These are phyloP conservation scores for Austrolebias charrua DNA, from an alignment of 2,797 vertebrate genomes.

Conservation along the genomic window DNA sequence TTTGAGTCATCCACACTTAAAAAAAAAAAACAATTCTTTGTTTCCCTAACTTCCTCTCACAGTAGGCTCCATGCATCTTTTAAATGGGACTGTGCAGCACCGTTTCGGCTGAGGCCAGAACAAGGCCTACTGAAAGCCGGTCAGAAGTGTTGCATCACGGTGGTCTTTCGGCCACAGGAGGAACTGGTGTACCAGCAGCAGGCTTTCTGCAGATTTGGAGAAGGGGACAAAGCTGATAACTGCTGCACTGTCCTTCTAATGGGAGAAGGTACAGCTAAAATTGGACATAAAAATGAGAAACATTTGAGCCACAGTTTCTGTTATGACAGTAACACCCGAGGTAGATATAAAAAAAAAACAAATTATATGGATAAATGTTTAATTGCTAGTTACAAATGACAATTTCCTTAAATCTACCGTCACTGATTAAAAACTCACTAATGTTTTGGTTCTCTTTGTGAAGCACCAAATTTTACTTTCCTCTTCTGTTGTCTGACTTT, in stretches of 20 bases:
- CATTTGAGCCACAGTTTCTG: too few relatives aligned
- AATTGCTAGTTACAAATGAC: too few relatives aligned
- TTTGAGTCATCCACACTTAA: neutral
- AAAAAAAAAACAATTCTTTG: too few relatives aligned
- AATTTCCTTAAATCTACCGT: too few relatives aligned
- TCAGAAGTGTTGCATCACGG: slow-evolving; percentile 74
- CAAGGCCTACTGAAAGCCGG: slow-evolving; percentile 78
- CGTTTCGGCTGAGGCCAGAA: slow-evolving; percentile 83
- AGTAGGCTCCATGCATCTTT: slow-evolving; percentile 86
- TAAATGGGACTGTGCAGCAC: slow-evolving; percentile 79
- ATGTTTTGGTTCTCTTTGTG: too few relatives aligned
- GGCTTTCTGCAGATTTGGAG: slow-evolving; percentile 85
- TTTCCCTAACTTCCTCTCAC: neutral
- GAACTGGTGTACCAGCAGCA: slow-evolving; percentile 75
- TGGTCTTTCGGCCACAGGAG: slow-evolving; percentile 80
- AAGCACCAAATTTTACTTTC: too few relatives aligned
- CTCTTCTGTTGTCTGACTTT: too few relatives aligned
- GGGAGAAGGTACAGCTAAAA: slow-evolving; percentile 67
- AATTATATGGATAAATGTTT: too few relatives aligned
- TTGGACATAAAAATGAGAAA: too few relatives aligned
- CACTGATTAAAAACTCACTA: too few relatives aligned
- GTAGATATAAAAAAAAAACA: too few relatives aligned
- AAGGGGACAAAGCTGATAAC: slow-evolving; percentile 48
- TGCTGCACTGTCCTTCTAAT: slow-evolving; percentile 69
- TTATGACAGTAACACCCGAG: neutral